These are phyloP conservation scores for Caenorhabditis sp. DNA, from an alignment of 2,888 invertebrate genomes.

Conservation along the genomic window DNA sequence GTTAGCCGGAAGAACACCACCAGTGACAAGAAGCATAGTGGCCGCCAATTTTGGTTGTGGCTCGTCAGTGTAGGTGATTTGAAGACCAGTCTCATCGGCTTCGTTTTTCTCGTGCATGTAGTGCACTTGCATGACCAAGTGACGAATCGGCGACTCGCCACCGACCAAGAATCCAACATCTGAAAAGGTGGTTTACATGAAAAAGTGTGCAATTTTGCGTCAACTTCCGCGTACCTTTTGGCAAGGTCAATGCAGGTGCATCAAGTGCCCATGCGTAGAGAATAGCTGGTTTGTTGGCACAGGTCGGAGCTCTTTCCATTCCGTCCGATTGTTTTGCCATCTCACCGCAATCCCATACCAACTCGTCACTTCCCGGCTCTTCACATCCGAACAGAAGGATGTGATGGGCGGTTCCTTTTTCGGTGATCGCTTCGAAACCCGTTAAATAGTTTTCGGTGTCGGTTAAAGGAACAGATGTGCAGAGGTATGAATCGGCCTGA, in stretches of 20 bases:
- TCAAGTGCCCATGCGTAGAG: conserved; percentile 94
- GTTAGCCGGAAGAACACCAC: conserved; percentile 78
- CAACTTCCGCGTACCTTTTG: conserved; percentile 72
- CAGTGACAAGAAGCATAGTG: conserved; percentile 86
- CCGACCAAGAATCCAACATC: conserved; percentile 88
- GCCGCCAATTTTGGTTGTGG: conserved; percentile 83
- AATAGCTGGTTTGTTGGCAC: conserved; percentile 77
- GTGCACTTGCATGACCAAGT: conserved; percentile 83
- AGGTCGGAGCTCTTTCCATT: conserved; percentile 78
- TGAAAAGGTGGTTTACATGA: neutral
- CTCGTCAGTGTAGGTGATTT: conserved; percentile 53
- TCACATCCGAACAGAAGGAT: conserved; percentile 90
- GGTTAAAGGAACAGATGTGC: conserved; percentile 87
- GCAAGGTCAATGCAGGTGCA: conserved; percentile 83
- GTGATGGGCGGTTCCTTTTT: conserved; percentile 89
- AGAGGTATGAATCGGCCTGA: conserved; percentile 89
- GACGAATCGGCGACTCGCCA: conserved; percentile 82
- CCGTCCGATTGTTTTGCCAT: conserved; percentile 77
- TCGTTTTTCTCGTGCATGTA: conserved; percentile 46
- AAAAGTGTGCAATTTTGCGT: no score
- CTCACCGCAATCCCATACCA: conserved; percentile 91
- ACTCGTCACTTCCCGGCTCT: conserved; percentile 79
- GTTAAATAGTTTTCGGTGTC: conserved; percentile 84
- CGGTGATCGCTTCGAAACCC: conserved; percentile 89
- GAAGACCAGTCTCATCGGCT: conserved; percentile 43